Base-by-base conservation (phyloP, 2,888 invertebrate genomes). In the Cryptocheilus praepositus region DNA sequence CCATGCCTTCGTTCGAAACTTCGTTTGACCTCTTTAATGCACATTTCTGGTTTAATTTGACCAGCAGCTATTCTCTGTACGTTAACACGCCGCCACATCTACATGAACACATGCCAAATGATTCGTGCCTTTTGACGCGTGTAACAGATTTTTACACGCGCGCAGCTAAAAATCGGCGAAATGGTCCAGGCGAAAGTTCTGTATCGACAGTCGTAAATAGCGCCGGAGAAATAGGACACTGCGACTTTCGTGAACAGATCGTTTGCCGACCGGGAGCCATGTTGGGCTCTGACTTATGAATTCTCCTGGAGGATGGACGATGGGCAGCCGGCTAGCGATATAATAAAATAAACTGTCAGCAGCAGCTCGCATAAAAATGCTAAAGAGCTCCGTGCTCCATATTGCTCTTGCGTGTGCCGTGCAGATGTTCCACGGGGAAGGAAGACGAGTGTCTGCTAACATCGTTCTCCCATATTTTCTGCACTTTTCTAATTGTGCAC, bases 291-390 rank as follows among this genome's bases (percentile, higher is more conserved):
- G 79, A 79, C 78, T 79, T 79, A 79, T 80, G 79, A 79, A 80
- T 77, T 74, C 78, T 76, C 28, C 52, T 51, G 54, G 73, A 81
- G 78, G 82, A 81, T 77, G 81, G 79, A 83, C 82, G 82, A 81
- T 76, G 82, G 82, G 79, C 83, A 83, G 78, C 70, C 64, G 74
- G 66, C 73, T 74, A 72, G 81, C 78, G 74, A 83, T 83, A 81
- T 83, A 86, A 87, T 85, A 87, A 87, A 87, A 87, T 88, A 88
- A 87, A 86, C 84, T 88, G 88, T 88, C 88, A 88, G 84, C 86
- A 74, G 83, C 88, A 88, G 87, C 80, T 77, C 80, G 77, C 88
- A 88, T 88, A 88, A 88, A 88, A 88, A 88, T 88, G 88, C 88
- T 88, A 88, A 88, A 82, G 77, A 85, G 86, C 80, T 64, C 73